These are phyloP conservation scores for Danio rerio DNA, from an alignment of 2,113 vertebrate genomes.

Conservation along the genomic window DNA sequence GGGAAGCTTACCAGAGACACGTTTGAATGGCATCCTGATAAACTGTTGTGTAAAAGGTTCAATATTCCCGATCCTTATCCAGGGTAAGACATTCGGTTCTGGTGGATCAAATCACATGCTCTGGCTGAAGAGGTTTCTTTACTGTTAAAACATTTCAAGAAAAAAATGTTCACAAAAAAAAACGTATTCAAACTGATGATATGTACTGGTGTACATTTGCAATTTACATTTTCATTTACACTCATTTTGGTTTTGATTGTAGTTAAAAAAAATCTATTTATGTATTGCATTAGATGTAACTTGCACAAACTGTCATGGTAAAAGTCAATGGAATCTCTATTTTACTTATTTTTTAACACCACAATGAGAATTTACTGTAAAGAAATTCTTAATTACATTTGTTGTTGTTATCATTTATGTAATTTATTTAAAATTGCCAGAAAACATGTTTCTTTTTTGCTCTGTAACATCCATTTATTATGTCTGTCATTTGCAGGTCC, in stretches of 20 bases:
- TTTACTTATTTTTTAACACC: no score
- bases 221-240: no score
- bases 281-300: no score
- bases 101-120: conserved; percentile 2
- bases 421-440: neutral
- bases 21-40: conserved; percentile 94
- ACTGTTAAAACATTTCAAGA: neutral
- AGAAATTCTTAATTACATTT: no score
- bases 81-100: conserved; percentile 75
- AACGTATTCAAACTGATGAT: neutral
- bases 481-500: conserved; percentile 76
- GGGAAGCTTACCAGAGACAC: conserved; percentile 91
- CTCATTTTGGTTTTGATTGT: no score
- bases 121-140: neutral
- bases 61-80: conserved; percentile 93
- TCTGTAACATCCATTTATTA: neutral
- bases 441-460: neutral
- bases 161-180: no score
- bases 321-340: no score
- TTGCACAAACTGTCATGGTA: no score
- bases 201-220: neutral
- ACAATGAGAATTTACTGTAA: no score
- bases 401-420: no score
- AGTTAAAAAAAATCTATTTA: no score
- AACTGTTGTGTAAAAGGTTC: conserved; percentile 93